Evolutionary conservation across 2,888 invertebrate species (phyloP), one percentile per base, ranked within the genome.

Genomic region (Pseudococcus longispinus): DNA sequence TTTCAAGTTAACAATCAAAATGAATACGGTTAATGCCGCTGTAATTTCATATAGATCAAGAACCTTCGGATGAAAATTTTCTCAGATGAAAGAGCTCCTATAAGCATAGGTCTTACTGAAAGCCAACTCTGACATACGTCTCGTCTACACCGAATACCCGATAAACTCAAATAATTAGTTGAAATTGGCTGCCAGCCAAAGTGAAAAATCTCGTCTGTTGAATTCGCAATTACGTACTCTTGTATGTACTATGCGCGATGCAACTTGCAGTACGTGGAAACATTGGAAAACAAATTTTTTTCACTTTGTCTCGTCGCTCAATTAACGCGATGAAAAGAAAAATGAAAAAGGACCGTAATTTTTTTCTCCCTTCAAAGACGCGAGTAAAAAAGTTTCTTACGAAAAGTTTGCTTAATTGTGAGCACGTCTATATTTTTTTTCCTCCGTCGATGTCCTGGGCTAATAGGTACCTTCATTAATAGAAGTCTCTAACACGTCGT

Each of bases 201-300:
- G 20, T 80, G 77, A 80, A 80, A 80, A 80, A 80, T 80, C 77
- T 29, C 77, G 77, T 80, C 42, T 80, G 77, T 80, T 80, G 77
- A 80, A 80, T 42, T 80, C 77, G 77, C 42, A 42, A 37, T 80
- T 42, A 29, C 42, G 37, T 37, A 37, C 37, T 37, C 9, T 70
- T 23, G 60, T 23, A 23, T 37, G 37, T 37, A 37, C 8, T 37
- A 37, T 9, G 37, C 37, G 37, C 37, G 8, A 9, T 23, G n/a
- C 51, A 51, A n/a, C 60, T 1, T 13, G 20, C 5, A 20, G 70
- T 70, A 70, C 70, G 70, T 32, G 70, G 29, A 11, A 80, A 80
- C 77, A 42, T 80, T 37, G 32, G 42, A 8, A 23, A 80, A 80
- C 77, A 18, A 80, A 42, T 80, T 80, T 80, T 80, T 42, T 37